phyloP scores from a whole-genome alignment of 1,140 invertebrate species.

The Apocrypta bakeri region DNA sequence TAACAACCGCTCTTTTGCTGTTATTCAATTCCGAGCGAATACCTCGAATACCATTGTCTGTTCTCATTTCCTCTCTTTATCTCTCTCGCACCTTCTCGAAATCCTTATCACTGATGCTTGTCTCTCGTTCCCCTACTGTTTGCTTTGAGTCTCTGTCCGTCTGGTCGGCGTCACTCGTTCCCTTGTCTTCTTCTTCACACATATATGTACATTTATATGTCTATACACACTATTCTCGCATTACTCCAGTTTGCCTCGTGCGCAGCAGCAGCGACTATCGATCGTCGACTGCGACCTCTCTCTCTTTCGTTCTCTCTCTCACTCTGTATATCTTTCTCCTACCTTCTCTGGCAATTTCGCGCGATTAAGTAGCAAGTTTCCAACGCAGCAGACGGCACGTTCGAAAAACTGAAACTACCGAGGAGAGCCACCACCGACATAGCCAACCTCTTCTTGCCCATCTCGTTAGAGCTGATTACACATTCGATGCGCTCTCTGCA shows the following conservation, averaged over 20 bases:
- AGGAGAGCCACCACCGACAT: neutral
- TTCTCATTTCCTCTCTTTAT: neutral
- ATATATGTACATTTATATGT: neutral
- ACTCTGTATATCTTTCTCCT: neutral
- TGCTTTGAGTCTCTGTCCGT: neutral
- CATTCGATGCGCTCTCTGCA: constrained; percentile 12
- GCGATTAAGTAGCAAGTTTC: constrained; percentile 32
- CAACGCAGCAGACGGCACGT: constrained; percentile 35
- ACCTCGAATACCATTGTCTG: no score
- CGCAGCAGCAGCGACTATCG: neutral
- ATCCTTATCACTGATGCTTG: neutral
- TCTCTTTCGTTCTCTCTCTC: neutral
- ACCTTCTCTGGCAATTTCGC: constrained; percentile 25
- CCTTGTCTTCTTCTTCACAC: neutral
- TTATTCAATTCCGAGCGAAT: neutral
- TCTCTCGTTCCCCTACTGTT: neutral
- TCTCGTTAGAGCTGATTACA: constrained; percentile 39
- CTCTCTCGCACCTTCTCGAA: neutral
- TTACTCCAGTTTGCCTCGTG: constrained; percentile 1
- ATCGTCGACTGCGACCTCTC: neutral
- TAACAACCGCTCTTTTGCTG: neutral
- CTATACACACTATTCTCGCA: neutral
- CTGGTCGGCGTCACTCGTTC: neutral
- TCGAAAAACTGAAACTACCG: constrained; percentile 40
- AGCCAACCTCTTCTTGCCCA: constrained; percentile 9